phyloP scores from a whole-genome alignment of 37 sponge, comb jelly and placozoan genomes.

The Ephydatia muelleri region DNA sequence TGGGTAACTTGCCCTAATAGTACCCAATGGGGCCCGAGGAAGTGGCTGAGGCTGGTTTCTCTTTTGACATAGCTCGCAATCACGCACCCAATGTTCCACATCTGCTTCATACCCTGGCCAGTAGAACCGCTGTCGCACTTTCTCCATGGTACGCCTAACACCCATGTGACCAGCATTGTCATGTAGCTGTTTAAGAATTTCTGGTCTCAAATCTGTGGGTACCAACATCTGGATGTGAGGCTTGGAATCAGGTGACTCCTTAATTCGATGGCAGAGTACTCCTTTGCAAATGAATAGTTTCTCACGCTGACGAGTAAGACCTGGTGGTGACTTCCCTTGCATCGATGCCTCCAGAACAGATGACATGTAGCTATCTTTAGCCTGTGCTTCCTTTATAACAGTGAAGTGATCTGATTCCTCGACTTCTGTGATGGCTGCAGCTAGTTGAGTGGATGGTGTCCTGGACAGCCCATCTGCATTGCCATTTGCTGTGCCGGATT shows the following conservation, averaged over 20 bases:
- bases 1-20: conserved; percentile 16
- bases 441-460: neutral
- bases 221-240: conserved; percentile 17
- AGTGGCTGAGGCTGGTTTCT: conserved; percentile 10
- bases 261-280: neutral
- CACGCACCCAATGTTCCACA: conserved; percentile 14
- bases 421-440: neutral
- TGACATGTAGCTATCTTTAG: neutral
- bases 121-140: conserved; percentile 31
- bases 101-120: conserved; percentile 38
- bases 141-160: neutral
- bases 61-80: conserved; percentile 19
- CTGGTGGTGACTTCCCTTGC: neutral
- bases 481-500: neutral
- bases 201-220: neutral
- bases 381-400: neutral
- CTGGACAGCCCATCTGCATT: conserved; percentile 18
- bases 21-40: conserved; percentile 25
- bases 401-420: neutral
- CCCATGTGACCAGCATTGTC: conserved; percentile 18
- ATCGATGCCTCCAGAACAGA: no score
- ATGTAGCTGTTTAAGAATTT: conserved; percentile 26
- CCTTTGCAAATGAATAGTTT: neutral
- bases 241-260: neutral
- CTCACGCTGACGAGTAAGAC: neutral